A percentile compares a stretch with the other conserved stretches of the same genome.
Conservation (phyloP, 2,113 vertebrate genomes). For the Thamnaconus septentrionalis region DNA sequence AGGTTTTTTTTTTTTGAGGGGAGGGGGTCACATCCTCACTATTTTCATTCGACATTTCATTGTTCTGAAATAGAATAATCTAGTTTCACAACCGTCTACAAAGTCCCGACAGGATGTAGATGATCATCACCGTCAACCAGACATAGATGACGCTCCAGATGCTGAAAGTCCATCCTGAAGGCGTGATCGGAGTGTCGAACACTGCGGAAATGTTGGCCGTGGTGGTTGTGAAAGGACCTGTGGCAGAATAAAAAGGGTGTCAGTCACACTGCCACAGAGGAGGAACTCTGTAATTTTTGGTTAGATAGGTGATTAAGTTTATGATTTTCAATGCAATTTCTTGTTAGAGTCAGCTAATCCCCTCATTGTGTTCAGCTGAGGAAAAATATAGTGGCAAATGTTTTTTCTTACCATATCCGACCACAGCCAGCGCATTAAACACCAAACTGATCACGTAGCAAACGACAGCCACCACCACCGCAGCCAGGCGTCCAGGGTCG, state of each 20-base stretch:
- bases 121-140: conserved; percentile 64
- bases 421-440: conserved; percentile 68
- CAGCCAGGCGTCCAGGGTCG: conserved; percentile 41
- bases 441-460: conserved; percentile 51
- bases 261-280: no score
- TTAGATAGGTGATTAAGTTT: no score
- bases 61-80: no score
- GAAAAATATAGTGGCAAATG: no score
- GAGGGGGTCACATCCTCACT: no score
- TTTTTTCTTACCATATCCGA: conserved; percentile 54
- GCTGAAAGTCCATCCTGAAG: conserved; percentile 77
- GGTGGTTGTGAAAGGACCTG: conserved; percentile 62
- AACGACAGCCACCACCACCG: conserved; percentile 51
- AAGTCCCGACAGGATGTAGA: conserved; percentile 65
- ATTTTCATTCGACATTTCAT: no score
- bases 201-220: conserved; percentile 65
- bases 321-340: no score
- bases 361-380: no score
- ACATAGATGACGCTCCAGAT: conserved; percentile 77
- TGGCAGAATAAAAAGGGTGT: background rate
- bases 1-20: background rate
- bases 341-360: no score
- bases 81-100: conserved; percentile 55
- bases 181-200: conserved; percentile 73
- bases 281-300: no score